Base-by-base conservation (phyloP, 1,140 invertebrate genomes). In the Anastrepha ludens region DNA sequence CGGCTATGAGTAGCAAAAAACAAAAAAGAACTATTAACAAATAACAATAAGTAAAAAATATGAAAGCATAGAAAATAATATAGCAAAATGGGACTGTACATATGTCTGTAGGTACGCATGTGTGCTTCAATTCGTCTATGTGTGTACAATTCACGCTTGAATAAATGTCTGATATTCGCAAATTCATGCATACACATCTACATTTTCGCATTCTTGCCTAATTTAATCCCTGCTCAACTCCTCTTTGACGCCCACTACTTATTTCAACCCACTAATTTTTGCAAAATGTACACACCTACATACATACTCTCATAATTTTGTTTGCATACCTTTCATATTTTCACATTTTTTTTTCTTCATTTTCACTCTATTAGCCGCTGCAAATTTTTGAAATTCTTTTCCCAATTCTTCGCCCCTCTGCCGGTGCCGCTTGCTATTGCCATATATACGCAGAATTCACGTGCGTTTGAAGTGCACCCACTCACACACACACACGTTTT, bases 371-470 rank as follows among this genome's bases (percentile, higher is more conserved):
- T 74, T 74, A 74, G 44, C 70, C 17, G 39, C 41, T 47, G 47
- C 39, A 50, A 44, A 74, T 74, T 74, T 74, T 47, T 74, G 70
- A 47, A 74, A 74, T 74, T 74, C 70, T 50, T 74, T 15, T 39
- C 60, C 29, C 20, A 39, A 11, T 50, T 44, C 2, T 39, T 0
- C 15, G 17, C 13, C 41, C 11, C 64, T 4, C 64, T 5, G 29
- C n/a, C 64, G 5, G 64, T 6, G 4, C 15, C 15, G 13, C n/a
- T 62, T 62, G n/a, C 3, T n/a, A 9, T n/a, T 13, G 4, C 4
- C 60, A 47, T 13, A 74, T n/a, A 74, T n/a, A 11, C 13, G 15
- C 70, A 47, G 3, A 50, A 74, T 47, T 47, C 41, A 47, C 6
- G 17, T 47, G 13, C 70, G 4, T 74, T 74, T 47, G 39, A 44